These are phyloP conservation scores for Pedionomus torquatus DNA, from an alignment of 2,113 vertebrate genomes.

Conservation along the genomic window DNA sequence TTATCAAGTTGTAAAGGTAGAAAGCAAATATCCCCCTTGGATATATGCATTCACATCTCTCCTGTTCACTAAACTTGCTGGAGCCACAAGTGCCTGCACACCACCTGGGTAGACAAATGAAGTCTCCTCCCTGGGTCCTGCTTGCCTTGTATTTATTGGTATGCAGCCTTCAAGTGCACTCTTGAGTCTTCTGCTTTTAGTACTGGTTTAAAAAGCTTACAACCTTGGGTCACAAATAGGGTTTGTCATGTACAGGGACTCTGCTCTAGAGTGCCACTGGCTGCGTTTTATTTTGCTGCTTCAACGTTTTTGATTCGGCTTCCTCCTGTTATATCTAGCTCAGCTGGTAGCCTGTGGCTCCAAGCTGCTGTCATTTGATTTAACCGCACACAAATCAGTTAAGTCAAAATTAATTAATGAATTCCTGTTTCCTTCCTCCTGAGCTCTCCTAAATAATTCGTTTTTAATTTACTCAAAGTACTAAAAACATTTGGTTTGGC, in stretches of 20 bases:
- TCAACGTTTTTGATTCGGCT: not conserved
- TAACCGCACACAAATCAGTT: conserved; percentile 47
- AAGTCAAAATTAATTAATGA: conserved; percentile 65
- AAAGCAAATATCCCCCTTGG: not conserved
- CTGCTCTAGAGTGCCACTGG: not conserved
- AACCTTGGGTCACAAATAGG: not conserved
- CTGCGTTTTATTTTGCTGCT: conserved; percentile 34
- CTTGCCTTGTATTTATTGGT: not conserved
- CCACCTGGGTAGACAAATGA: fast-evolving
- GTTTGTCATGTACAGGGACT: not conserved
- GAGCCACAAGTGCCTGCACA: not conserved
- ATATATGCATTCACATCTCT: fast-evolving
- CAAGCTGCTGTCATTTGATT: conserved; percentile 57
- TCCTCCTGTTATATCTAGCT: not conserved
- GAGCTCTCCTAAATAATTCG: conserved; percentile 40
- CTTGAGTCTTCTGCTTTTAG: not conserved
- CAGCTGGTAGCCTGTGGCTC: conserved; percentile 40
- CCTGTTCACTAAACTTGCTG: not conserved
- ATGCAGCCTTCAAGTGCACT: not conserved
- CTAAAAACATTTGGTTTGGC: conserved; percentile 37
- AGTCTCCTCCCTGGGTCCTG: not conserved
- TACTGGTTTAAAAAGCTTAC: not conserved
- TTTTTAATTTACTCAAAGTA: conserved; percentile 42
- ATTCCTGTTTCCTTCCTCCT: conserved; percentile 14
- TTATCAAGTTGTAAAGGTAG: not conserved